Evolutionary conservation across 92 coral and sea anemone genomes (phyloP).

Genomic region (Palythoa grandis): DNA sequence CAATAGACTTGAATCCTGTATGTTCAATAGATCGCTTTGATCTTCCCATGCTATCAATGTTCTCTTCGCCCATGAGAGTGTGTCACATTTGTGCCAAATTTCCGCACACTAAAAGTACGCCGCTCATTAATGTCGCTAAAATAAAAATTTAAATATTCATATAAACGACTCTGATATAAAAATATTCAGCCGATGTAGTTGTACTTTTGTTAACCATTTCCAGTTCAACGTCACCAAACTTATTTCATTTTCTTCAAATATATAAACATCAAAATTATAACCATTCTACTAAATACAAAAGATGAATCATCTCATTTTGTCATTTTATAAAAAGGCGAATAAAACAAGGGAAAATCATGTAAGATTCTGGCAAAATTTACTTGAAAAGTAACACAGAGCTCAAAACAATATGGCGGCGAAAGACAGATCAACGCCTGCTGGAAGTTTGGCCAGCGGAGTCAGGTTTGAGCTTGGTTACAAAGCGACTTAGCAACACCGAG

Average conservation of each 20-base stretch:
- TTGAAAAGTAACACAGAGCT: not conserved
- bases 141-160: not conserved
- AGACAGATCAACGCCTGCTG: not conserved
- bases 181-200: not conserved
- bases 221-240: not conserved
- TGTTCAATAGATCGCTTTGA: conserved; percentile 70
- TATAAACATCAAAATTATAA: not conserved
- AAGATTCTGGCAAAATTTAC: not conserved
- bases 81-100: not conserved
- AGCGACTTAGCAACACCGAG: conserved; percentile 43
- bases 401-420: conserved; percentile 4
- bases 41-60: conserved; percentile 66
- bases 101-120: not conserved
- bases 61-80: conserved; percentile 59
- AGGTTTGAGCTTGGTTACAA: conserved; percentile 28
- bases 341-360: not conserved
- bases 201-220: no score
- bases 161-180: not conserved
- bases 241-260: not conserved
- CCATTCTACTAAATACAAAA: no score
- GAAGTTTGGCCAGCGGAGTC: conserved; percentile 35
- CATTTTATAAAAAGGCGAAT: not conserved
- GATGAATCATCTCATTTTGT: no score
- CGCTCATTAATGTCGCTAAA: not conserved
- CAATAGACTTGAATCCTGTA: conserved; percentile 95